Base-by-base conservation (phyloP, 2,797 vertebrate genomes). In the Chelon auratus region DNA sequence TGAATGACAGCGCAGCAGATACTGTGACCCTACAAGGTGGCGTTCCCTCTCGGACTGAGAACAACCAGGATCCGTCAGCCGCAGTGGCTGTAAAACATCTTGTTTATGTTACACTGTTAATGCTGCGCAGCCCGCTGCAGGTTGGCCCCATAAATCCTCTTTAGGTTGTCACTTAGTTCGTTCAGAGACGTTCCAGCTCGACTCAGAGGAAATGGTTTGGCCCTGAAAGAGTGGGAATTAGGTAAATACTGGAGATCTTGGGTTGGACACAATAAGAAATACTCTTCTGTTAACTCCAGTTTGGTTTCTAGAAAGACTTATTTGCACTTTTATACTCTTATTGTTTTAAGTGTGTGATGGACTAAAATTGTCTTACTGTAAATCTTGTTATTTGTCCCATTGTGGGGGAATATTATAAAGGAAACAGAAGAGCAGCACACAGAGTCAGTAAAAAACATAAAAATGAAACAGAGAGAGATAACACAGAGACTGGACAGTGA, bases 51-150 rank as follows among this genome's bases (percentile, higher is more conserved):
- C 58, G 18, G 48, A 36, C 24, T 74, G 77, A 91, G 79, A 77
- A 76, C 48, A 40, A 64, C 71, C 84, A 83, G 83, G 73, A 72
- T 43, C 72, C 30, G 5, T 75, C 65, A 9, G 68, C 75, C 18
- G 59, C 72, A 15, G 14, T 0, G 13, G 58, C 65, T 26, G 9
- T 72, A 24, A 72, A 78, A 67, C 78, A 18, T 30, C 1, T 0
- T 83, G 87, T 91, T 91, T 89, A 90, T 59, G 20, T 75, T 76
- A 10, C 53, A 4, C 45, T 73, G 71, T 73, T 83, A 55, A 71
- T 14, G 39, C 78, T 56, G 43, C 17, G 51, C 71, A 62, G 62
- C 4, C 55, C 24, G 70, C 78, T 70, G 70, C 75, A 30, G 54
- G 47, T 50, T 22, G n/a, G 6, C 48, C 73, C 70, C 54, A 50